These are phyloP conservation scores for Bombus superbus DNA, from an alignment of 1,140 invertebrate species.

Conservation along the genomic window DNA sequence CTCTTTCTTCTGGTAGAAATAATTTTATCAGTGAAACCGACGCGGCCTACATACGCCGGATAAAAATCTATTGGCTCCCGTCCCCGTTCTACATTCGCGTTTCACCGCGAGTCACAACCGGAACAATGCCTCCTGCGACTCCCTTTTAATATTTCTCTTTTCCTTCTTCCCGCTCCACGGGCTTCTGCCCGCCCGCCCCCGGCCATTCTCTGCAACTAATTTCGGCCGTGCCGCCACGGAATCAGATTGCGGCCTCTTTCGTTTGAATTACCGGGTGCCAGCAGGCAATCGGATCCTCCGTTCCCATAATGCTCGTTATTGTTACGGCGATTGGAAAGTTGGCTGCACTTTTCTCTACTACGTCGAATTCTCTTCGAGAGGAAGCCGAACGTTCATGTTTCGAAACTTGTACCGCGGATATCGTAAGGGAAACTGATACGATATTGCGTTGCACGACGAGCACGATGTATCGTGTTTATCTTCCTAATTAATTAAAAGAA, in stretches of 20 bases:
- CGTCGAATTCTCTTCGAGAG: not conserved
- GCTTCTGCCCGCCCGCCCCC: not conserved
- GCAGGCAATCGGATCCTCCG: slow-evolving; percentile 15
- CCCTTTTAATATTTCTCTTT: slow-evolving; percentile 46
- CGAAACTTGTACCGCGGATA: not conserved
- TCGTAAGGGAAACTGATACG: not conserved
- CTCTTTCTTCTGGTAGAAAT: slow-evolving; percentile 49
- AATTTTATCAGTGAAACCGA: slow-evolving; percentile 54
- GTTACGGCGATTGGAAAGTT: not conserved
- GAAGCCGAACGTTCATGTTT: not conserved
- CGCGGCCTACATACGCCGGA: slow-evolving; percentile 36
- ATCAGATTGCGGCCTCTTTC: slow-evolving; percentile 36
- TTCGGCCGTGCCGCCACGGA: slow-evolving; percentile 34
- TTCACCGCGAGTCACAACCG: slow-evolving; percentile 48
- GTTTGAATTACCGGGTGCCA: slow-evolving; percentile 25
- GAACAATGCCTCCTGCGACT: slow-evolving; percentile 51
- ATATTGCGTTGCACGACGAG: too few relatives aligned
- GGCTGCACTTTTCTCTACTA: not conserved
- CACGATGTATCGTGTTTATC: too few relatives aligned
- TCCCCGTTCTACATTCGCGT: slow-evolving; percentile 54
- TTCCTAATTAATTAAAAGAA: too few relatives aligned
- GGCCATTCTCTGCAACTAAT: slow-evolving; percentile 45
- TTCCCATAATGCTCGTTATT: slow-evolving; percentile 6
- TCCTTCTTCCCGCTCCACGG: not conserved
- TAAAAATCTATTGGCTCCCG: slow-evolving; percentile 64